These are phyloP conservation scores for Epistrophe grossulariae DNA, from an alignment of 2,888 invertebrate genomes.

Conservation along the genomic window DNA sequence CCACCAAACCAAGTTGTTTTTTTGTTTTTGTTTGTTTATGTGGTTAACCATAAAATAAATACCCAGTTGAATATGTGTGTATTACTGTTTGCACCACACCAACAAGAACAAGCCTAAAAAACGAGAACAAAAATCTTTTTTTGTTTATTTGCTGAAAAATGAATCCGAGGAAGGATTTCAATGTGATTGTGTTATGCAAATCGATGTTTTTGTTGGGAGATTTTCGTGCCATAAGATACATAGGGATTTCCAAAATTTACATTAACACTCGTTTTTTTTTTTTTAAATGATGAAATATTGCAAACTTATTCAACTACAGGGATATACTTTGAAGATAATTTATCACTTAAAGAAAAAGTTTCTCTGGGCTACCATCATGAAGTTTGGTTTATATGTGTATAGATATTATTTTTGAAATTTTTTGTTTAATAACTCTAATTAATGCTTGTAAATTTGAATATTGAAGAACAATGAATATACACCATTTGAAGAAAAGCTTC, in stretches of 20 bases:
- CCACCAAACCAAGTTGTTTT: constrained; percentile 16
- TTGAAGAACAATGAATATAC: too few species aligned
- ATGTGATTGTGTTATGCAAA: constrained; percentile 11
- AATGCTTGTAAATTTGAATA: too few species aligned
- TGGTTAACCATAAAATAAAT: constrained; percentile 44
- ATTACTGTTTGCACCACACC: not conserved
- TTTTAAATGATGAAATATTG: not conserved
- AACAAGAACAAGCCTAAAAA: not conserved
- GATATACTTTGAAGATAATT: not conserved
- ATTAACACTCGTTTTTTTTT: not conserved
- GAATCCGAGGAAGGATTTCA: constrained; percentile 3
- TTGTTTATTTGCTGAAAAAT: not conserved
- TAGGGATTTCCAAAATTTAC: constrained; percentile 2
- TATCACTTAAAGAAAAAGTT: constrained; percentile 7
- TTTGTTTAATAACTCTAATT: too few species aligned
- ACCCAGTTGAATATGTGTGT: not conserved
- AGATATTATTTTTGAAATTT: not conserved
- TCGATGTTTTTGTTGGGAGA: not conserved
- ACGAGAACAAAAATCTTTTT: not conserved
- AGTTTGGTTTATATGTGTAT: not conserved
- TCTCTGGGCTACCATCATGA: not conserved
- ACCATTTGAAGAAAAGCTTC: too few species aligned
- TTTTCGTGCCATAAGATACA: not conserved
- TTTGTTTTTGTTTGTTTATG: constrained; percentile 15
- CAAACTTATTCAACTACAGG: not conserved